Base-by-base conservation (phyloP, 2,113 vertebrate genomes). In the Rostratula benghalensis region DNA sequence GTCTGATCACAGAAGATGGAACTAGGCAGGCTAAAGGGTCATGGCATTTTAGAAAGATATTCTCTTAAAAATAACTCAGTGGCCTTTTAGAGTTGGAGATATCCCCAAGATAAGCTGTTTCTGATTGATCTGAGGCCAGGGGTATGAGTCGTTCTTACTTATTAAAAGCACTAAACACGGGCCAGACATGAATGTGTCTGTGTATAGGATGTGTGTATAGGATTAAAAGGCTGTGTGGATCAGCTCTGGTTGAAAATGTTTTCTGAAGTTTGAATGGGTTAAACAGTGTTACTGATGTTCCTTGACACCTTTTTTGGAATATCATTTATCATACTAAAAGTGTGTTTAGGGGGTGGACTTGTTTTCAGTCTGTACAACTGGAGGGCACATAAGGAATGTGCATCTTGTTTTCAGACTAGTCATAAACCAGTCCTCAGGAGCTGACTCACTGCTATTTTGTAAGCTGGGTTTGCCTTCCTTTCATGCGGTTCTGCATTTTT, bases 371-470 rank as follows among this genome's bases (percentile, higher is more conserved):
- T 78, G 74, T 46, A 12, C 59, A 37, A 27, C 87, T 0, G 0
- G 61, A 89, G 75, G 73, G 74, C 67, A 56, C 50, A 17, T 71
- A 53, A 91, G 45, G 82, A 93, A 59, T 90, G 64, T 73, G 69
- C 71, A 39, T 93, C 89, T 93, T 95, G 67, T 90, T 97, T 96
- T 81, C 61, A 70, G 13, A 87, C 73, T 74, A 93, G 70, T 57
- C 53, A n/a, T 2, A 91, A 61, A 53, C 60, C 60, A 78, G 86
- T 82, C 51, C 56, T 89, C 74, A 77, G 83, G 86, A 87, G 94
- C 93, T 95, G 97, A 96, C 75, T 95, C 95, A 93, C 85, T 75
- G 79, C 87, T 95, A 8, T 96, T 97, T 94, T 92, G 93, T 94
- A 97, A 96, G 92, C 80, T 73, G 92, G 35, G 53, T 89, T 96